Conservation (phyloP, 2,797 vertebrate genomes). For the Protonibea diacanthus region DNA sequence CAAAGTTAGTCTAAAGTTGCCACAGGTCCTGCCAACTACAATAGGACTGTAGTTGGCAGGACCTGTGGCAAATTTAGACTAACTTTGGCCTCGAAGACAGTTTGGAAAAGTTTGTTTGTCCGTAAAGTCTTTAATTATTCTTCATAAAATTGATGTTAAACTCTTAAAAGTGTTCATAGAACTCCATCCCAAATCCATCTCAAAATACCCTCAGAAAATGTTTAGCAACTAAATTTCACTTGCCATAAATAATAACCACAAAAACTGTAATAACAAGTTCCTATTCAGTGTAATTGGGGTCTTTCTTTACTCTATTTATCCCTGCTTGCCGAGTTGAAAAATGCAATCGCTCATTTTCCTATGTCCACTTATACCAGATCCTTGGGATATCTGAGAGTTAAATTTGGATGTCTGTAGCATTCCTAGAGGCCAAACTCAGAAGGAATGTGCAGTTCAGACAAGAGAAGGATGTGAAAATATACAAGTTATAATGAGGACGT, state of each 20-base stretch:
- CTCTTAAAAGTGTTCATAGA: background rate
- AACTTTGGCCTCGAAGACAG: background rate
- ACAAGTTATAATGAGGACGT: constrained; percentile 9
- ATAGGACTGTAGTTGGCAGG: background rate
- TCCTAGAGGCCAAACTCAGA: constrained; percentile 11
- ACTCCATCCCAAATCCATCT: background rate
- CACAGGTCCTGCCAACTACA: background rate
- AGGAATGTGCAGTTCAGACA: constrained; percentile 10
- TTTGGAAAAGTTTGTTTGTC: background rate
- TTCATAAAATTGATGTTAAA: background rate
- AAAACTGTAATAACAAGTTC: background rate
- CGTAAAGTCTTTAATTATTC: background rate
- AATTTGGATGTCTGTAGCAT: constrained; percentile 7
- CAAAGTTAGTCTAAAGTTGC: background rate
- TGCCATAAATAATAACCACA: background rate
- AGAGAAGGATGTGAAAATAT: constrained; percentile 25
- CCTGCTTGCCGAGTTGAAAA: background rate
- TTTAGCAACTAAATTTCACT: background rate
- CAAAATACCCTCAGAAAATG: background rate
- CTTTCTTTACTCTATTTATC: background rate
- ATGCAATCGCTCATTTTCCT: background rate
- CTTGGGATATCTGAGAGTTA: background rate
- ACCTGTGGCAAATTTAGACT: background rate
- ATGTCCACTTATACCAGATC: background rate
- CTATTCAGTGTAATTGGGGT: background rate